Percentiles rank a stretch among this genome's conserved stretches.
Evolutionary conservation across 2,113 vertebrate genomes (phyloP).

Genomic region (Megaceryle torquata): DNA sequence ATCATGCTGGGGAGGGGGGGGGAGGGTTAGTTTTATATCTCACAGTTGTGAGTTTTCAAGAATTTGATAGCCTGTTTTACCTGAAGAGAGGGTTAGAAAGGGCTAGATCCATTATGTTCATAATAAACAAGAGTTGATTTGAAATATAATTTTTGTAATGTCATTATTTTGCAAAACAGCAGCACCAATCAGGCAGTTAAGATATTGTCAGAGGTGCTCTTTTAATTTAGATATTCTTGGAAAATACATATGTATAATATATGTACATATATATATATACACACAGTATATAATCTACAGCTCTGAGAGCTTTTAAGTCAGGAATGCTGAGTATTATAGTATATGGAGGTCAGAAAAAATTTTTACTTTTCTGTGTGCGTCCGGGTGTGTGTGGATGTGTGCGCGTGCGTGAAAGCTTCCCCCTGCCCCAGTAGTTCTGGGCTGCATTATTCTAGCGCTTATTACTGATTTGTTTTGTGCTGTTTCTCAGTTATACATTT

Average conservation of each 20-base stretch:
- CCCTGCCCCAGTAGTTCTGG: constrained; percentile 61
- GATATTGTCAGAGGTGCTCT: constrained; percentile 80
- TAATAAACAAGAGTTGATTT: constrained; percentile 72
- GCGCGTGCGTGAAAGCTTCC: background rate
- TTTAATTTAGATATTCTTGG: constrained; percentile 78
- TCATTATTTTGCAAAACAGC: constrained; percentile 75
- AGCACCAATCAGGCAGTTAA: constrained; percentile 74
- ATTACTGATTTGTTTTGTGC: constrained; percentile 60
- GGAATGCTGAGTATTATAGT: constrained; percentile 84
- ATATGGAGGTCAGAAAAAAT: constrained; percentile 78
- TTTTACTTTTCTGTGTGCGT: constrained; percentile 70
- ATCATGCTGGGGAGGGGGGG: constrained; percentile 62
- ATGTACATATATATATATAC: constrained; percentile 81
- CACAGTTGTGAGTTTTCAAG: constrained; percentile 68
- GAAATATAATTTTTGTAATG: constrained; percentile 74
- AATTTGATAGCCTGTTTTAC: constrained; percentile 69
- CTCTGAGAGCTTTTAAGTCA: constrained; percentile 83
- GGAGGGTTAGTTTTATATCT: constrained; percentile 75
- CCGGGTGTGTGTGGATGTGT: constrained; percentile 11
- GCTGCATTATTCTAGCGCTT: constrained; percentile 72
- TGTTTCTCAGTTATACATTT: constrained; percentile 61
- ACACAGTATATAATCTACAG: constrained; percentile 84
- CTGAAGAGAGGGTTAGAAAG: constrained; percentile 78
- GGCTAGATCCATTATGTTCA: constrained; percentile 78
- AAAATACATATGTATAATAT: constrained; percentile 79